Conservation (phyloP, 2,797 vertebrate genomes). For the Cacajao melanocephalus region DNA sequence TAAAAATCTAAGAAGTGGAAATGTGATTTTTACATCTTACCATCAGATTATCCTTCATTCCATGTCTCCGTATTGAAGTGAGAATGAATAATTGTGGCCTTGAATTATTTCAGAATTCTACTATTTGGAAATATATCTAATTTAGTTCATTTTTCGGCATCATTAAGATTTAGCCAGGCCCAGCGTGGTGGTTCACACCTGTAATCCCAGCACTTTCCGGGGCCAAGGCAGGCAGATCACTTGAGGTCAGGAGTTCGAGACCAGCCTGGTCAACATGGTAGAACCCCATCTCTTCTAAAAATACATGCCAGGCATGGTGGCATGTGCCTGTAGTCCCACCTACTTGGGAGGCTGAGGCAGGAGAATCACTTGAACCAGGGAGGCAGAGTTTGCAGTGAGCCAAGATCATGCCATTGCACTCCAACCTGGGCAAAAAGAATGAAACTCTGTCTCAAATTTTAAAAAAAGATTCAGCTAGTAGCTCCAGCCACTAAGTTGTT, state of each 20-base stretch:
- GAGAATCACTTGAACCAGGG: not conserved
- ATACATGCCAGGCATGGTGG: not conserved
- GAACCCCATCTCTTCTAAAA: not conserved
- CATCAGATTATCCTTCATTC: not conserved
- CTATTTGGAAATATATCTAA: slow-evolving; percentile 32
- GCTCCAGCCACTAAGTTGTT: not conserved
- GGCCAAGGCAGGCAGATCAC: not conserved
- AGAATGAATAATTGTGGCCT: slow-evolving; percentile 16
- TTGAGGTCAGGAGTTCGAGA: not conserved
- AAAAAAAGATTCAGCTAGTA: not conserved
- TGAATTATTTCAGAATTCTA: not conserved
- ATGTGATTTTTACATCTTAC: slow-evolving; percentile 13
- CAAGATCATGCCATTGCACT: not conserved
- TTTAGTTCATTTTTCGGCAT: not conserved
- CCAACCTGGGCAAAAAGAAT: not conserved
- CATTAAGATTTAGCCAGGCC: not conserved
- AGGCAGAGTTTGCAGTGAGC: not conserved
- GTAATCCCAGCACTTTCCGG: not conserved
- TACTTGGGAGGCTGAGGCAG: not conserved
- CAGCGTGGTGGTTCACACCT: not conserved
- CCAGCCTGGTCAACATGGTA: not conserved
- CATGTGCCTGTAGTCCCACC: not conserved
- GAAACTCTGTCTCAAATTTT: not conserved
- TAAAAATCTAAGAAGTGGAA: slow-evolving; percentile 23
- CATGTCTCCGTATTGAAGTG: not conserved